These are phyloP conservation scores for Mus spicilegus DNA, from an alignment of 2,113 vertebrate species.

Conservation along the genomic window DNA sequence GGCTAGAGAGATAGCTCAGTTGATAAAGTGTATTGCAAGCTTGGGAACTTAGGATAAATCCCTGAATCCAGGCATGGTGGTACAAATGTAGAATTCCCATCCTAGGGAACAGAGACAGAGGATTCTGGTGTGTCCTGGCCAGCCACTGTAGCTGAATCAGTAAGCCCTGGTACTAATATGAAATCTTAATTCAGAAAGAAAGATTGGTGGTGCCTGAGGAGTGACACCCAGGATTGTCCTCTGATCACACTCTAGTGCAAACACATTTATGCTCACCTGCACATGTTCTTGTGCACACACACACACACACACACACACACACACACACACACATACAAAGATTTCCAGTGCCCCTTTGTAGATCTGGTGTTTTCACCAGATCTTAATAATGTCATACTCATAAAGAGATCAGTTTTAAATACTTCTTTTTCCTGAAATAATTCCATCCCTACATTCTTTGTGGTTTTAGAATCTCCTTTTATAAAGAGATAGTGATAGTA, in stretches of 20 bases:
- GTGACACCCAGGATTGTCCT: background rate
- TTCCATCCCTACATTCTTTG: background rate
- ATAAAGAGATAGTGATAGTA: conserved; percentile 5
- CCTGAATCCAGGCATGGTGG: background rate
- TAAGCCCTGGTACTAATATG: no score
- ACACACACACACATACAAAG: background rate
- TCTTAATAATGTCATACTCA: background rate
- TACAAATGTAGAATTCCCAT: background rate
- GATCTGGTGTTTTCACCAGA: background rate
- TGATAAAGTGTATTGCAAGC: background rate
- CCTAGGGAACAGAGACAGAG: background rate
- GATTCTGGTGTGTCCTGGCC: background rate
- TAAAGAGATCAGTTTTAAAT: background rate
- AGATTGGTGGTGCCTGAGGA: background rate
- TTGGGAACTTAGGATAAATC: background rate
- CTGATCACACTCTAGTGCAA: background rate
- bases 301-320: no score
- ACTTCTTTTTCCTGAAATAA: conserved; percentile 10
- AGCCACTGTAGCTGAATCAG: background rate
- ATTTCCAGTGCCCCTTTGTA: background rate
- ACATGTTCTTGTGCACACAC: background rate
- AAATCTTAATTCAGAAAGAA: background rate
- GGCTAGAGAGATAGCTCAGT: background rate
- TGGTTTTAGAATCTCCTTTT: conserved; percentile 39
- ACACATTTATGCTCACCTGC: background rate